Conservation (phyloP, 2,113 vertebrate species). For the Aegotheles bennettii region DNA sequence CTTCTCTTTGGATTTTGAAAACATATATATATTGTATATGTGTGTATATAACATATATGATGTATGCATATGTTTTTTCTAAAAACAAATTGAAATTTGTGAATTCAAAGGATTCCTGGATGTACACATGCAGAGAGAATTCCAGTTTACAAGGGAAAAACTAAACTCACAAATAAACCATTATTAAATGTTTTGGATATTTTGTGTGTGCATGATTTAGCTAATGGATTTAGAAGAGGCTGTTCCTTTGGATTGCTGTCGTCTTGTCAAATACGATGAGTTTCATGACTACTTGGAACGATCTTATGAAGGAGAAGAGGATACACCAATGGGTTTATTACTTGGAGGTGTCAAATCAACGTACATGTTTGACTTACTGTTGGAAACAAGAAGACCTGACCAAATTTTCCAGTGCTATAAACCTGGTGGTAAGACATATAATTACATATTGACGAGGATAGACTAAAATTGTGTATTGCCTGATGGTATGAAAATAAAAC, state of each 20-base stretch:
- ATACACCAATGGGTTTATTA: conserved; percentile 92
- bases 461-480: rapidly evolving
- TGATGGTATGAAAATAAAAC: neutral
- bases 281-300: conserved; percentile 97
- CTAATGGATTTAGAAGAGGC: conserved; percentile 90
- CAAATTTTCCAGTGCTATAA: conserved; percentile 96
- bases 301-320: conserved; percentile 92
- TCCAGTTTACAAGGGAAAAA: neutral
- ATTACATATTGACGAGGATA: neutral
- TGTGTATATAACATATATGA: neutral
- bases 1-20: neutral
- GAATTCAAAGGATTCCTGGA: neutral
- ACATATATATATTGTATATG: rapidly evolving
- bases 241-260: conserved; percentile 88
- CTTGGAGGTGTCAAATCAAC: conserved; percentile 97
- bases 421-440: conserved; percentile 86
- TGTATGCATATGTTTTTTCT: neutral
- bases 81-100: neutral
- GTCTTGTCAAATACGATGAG: conserved; percentile 97
- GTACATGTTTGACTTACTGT: conserved; percentile 95
- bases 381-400: conserved; percentile 90
- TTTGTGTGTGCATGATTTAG: conserved; percentile 58
- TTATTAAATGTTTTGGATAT: neutral
- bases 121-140: neutral
- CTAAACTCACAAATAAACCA: neutral